These are phyloP conservation scores for Oceanites oceanicus DNA, from an alignment of 2,113 vertebrate genomes.

Conservation along the genomic window DNA sequence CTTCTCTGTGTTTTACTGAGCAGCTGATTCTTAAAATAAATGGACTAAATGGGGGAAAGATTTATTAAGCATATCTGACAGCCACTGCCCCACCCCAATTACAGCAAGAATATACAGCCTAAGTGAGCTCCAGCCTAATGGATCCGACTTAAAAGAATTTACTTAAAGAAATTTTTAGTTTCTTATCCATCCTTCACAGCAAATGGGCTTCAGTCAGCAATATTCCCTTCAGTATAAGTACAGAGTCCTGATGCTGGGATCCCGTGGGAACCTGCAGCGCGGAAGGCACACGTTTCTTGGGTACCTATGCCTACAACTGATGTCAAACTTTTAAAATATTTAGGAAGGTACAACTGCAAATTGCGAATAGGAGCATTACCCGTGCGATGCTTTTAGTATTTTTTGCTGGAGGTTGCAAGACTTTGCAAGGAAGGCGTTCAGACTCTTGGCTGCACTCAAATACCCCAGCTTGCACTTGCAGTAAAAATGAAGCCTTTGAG, in stretches of 20 bases:
- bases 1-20: slow-evolving; percentile 21
- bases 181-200: not conserved
- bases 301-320: not conserved
- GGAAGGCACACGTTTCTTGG: not conserved
- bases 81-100: not conserved
- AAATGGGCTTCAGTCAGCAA: slow-evolving; percentile 34
- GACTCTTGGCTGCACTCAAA: slow-evolving; percentile 24
- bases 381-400: slow-evolving; percentile 6
- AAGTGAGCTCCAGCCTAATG: slow-evolving; percentile 11
- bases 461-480: not conserved
- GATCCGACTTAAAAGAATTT: not conserved
- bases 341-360: slow-evolving; percentile 21
- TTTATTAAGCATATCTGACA: slow-evolving; percentile 2
- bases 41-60: not conserved
- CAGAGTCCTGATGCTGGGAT: not conserved
- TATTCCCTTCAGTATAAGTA: not conserved
- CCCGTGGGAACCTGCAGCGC: not conserved
- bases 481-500: slow-evolving; percentile 36
- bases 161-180: not conserved
- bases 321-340: slow-evolving; percentile 54
- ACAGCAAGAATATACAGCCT: not conserved
- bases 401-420: slow-evolving; percentile 60
- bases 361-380: not conserved
- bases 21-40: slow-evolving; percentile 21
- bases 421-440: not conserved